phyloP scores from a whole-genome alignment of 2,888 invertebrate species.

The Drosophila pseudotakahashii region DNA sequence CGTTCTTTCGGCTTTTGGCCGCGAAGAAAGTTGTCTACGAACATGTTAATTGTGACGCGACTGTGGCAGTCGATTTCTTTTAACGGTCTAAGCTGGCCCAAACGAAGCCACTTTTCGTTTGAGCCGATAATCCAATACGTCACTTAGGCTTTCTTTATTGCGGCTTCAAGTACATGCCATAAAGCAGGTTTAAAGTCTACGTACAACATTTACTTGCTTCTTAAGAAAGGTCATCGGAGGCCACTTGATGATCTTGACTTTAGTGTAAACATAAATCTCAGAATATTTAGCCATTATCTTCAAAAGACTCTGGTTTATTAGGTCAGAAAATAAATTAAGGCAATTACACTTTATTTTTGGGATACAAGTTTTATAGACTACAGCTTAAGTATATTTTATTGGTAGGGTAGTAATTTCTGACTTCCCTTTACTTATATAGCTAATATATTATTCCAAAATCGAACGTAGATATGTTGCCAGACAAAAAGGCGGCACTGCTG shows the following conservation, averaged over 20 bases:
- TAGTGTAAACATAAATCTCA: neutral
- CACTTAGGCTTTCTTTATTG: neutral
- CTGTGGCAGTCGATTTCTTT: constrained; percentile 45
- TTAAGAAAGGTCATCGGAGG: neutral
- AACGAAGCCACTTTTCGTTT: constrained; percentile 7
- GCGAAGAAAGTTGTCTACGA: constrained; percentile 70
- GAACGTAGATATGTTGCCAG: neutral
- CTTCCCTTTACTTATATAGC: neutral
- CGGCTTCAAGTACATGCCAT: neutral
- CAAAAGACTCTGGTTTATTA: no score
- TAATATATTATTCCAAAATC: neutral
- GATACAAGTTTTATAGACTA: no score
- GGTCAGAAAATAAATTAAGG: no score
- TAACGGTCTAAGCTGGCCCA: constrained; percentile 20
- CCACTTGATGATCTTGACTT: neutral
- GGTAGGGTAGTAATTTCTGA: no score
- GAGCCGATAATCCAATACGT: neutral
- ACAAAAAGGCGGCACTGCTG: constrained; percentile 32
- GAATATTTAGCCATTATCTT: neutral
- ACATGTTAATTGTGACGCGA: constrained; percentile 71
- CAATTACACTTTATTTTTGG: no score
- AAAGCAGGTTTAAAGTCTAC: neutral
- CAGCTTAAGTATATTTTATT: no score
- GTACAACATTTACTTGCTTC: neutral
- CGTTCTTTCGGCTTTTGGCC: constrained; percentile 9